phyloP scores from a whole-genome alignment of 2,797 vertebrate genomes.

The Geotrypetes seraphini region DNA sequence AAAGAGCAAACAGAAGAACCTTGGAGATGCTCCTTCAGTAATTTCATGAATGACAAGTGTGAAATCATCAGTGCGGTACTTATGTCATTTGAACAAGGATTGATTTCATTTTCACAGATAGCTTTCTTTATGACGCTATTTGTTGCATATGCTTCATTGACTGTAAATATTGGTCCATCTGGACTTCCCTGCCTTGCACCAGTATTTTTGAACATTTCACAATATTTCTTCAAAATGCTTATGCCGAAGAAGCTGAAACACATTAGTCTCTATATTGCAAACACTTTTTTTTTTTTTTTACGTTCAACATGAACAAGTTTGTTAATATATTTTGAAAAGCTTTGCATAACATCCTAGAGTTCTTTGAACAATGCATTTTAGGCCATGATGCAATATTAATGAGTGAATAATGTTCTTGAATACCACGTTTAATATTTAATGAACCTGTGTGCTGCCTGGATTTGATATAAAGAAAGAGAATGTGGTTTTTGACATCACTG shows the following conservation, averaged over 20 bases:
- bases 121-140: too few relatives aligned
- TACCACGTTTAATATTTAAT: constrained; percentile 75
- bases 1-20: too few relatives aligned
- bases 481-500: constrained; percentile 23
- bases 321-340: constrained; percentile 45
- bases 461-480: constrained; percentile 18
- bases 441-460: constrained; percentile 22
- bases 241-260: background rate
- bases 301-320: constrained; percentile 27
- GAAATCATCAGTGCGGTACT: too few relatives aligned
- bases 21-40: too few relatives aligned
- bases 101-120: too few relatives aligned
- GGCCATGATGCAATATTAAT: constrained; percentile 80
- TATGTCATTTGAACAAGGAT: too few relatives aligned
- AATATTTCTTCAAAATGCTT: constrained; percentile 7
- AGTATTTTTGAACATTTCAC: background rate
- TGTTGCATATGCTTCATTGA: constrained; percentile 12
- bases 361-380: constrained; percentile 67
- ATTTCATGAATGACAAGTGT: too few relatives aligned
- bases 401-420: constrained; percentile 68
- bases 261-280: background rate
- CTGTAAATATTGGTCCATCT: constrained; percentile 16
- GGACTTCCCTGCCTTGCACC: constrained; percentile 1
- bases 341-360: constrained; percentile 42
- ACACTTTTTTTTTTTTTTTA: constrained; percentile 27